Evolutionary conservation across 2,113 vertebrate species (phyloP).

Genomic region (Melanerpes formicivorus): DNA sequence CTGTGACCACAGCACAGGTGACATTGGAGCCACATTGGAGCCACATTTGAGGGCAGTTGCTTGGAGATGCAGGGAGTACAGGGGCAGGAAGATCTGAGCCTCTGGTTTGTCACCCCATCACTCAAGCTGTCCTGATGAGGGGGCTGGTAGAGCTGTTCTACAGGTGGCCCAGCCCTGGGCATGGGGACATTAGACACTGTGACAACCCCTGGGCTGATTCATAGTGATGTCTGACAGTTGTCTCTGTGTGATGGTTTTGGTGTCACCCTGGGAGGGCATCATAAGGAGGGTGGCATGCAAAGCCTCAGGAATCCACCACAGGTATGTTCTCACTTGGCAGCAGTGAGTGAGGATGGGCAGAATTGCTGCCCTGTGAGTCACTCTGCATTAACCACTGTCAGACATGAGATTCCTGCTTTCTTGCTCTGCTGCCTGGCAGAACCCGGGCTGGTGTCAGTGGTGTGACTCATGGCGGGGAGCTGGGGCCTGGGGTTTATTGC

Average conservation of each 20-base stretch:
- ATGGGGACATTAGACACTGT: neutral
- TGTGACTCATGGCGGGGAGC: rapidly evolving
- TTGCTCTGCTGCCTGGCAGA: rapidly evolving
- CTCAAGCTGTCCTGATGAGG: rapidly evolving
- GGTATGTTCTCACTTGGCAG: neutral
- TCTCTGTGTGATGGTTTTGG: neutral
- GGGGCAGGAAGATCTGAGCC: neutral
- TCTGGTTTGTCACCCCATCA: neutral
- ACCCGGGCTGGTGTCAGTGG: neutral
- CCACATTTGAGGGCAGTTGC: neutral
- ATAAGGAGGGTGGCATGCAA: neutral
- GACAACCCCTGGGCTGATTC: neutral
- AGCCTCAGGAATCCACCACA: neutral
- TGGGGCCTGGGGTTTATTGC: neutral
- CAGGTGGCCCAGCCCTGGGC: neutral
- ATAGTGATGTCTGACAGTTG: neutral
- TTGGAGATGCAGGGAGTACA: neutral
- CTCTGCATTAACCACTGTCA: neutral
- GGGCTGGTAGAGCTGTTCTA: neutral
- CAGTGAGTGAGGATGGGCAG: neutral
- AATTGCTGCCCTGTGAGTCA: constrained; percentile 2
- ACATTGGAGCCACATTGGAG: rapidly evolving
- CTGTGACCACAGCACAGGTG: rapidly evolving
- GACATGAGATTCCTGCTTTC: neutral
- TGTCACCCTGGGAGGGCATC: neutral